Evolutionary conservation across 2,113 vertebrate species (phyloP), one percentile per base, ranked within the genome.

Genomic region (Cranoglanis bouderius): DNA sequence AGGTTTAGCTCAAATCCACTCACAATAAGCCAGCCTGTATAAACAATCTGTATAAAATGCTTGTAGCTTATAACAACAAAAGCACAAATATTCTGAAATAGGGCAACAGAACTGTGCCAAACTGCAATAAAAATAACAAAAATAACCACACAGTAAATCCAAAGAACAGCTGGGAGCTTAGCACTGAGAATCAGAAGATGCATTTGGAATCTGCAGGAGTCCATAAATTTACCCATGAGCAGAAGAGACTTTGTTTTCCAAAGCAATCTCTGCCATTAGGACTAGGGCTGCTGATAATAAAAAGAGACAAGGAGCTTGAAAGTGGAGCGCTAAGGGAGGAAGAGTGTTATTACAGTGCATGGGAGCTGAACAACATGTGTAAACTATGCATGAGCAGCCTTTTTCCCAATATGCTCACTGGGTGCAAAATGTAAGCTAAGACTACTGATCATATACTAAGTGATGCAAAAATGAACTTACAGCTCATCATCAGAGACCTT

Each of bases 91-190:
- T 70, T 82, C 81, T 83, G 38, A 51, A 51, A 63, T 13, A 35
- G n/a, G 74, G 57, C 35, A 82, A 43, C 16, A 40, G 2, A 65
- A 57, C 19, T 35, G n/a, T 55, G n/a, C 49, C 59, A 82, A 67
- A 72, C 38, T 74, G 38, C 53, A 74, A 90, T 85, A 85, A 65
- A 88, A 82, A 78, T 74, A 88, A 85, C 65, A 65, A 16, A 35
- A 32, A 57, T 38, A 65, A 77, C 14, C 16, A 65, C 18, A 24
- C 43, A 4, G 13, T 46, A 13, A 85, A 72, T 77, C 61, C 14
- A 80, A 84, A 85, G 87, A 32, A 40, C 49, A 21, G 29, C 26
- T 75, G 29, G 26, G 55, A 57, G 38, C 63, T 81, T 67, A 72
- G 38, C 40, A 67, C 16, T 67, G 67, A 83, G 53, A 78, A 74